phyloP scores from a whole-genome alignment of 2,888 invertebrate genomes.

The Orthosia gracilis region DNA sequence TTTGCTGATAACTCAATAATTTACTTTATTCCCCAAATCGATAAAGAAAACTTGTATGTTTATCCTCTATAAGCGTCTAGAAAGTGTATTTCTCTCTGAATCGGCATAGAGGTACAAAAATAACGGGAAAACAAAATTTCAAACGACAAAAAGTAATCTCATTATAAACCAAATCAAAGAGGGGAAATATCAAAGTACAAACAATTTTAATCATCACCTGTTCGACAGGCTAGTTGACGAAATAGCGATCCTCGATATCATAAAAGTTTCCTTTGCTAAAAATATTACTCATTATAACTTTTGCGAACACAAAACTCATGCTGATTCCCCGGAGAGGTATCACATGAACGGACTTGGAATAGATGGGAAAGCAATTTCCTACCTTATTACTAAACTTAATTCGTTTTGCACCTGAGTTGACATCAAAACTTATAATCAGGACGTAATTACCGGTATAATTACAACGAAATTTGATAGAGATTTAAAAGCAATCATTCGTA shows the following conservation, averaged over 20 bases:
- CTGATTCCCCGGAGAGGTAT: conserved; percentile 62
- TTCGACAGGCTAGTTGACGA: conserved; percentile 59
- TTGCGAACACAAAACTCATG: conserved; percentile 65
- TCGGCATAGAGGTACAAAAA: not conserved
- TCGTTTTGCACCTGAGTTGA: conserved; percentile 80
- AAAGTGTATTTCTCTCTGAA: not conserved
- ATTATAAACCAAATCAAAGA: conserved; percentile 55
- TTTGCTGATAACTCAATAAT: conserved; percentile 7
- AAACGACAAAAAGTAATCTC: conserved; percentile 35
- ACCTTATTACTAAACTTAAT: conserved; percentile 74
- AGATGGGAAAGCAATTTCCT: conserved; percentile 75
- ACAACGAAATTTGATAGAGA: conserved; percentile 61
- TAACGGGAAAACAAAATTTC: conserved; percentile 10
- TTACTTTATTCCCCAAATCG: not conserved
- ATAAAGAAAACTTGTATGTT: not conserved
- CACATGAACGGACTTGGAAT: conserved; percentile 67
- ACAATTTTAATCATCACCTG: conserved; percentile 60
- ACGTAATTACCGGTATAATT: conserved; percentile 75
- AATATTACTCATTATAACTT: conserved; percentile 78
- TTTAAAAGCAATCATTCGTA: conserved; percentile 53
- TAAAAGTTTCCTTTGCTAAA: conserved; percentile 76
- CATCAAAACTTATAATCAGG: conserved; percentile 81
- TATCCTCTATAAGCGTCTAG: conserved; percentile 7
- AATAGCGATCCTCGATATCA: conserved; percentile 73
- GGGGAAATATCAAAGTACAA: conserved; percentile 46